Conservation (phyloP, 2,888 invertebrate species). For the Phyllotreta striolata region DNA sequence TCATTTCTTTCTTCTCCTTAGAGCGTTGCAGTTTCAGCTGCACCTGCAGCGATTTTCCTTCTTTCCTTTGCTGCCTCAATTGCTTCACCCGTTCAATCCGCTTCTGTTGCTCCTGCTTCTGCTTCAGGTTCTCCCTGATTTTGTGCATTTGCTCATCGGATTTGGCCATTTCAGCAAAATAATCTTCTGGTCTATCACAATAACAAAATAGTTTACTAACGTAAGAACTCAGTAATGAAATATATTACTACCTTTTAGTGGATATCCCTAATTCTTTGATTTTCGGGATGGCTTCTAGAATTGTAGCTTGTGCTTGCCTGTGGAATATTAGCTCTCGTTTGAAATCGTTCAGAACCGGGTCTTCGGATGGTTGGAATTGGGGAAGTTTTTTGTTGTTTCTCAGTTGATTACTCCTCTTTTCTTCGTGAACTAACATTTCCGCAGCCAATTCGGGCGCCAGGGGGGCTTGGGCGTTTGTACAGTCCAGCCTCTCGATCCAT, state of each 20-base stretch:
- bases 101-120: conserved; percentile 85
- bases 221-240: not conserved
- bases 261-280: conserved; percentile 78
- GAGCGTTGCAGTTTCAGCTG: conserved; percentile 86
- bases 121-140: conserved; percentile 81
- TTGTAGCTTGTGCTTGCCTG: conserved; percentile 87
- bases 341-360: conserved; percentile 89
- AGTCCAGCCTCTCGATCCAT: conserved; percentile 88
- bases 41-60: conserved; percentile 86
- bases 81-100: conserved; percentile 90
- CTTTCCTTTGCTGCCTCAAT: conserved; percentile 88
- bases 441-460: conserved; percentile 85
- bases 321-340: conserved; percentile 89
- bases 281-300: conserved; percentile 77
- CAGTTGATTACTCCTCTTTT: conserved; percentile 70
- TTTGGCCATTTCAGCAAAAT: conserved; percentile 99
- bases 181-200: conserved; percentile 82
- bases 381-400: conserved; percentile 76
- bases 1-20: conserved; percentile 89
- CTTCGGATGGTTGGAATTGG: conserved; percentile 70
- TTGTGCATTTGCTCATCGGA: conserved; percentile 98
- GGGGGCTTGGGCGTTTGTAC: conserved; percentile 79
- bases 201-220: not conserved
- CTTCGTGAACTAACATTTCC: conserved; percentile 78
- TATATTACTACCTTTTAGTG: conserved; percentile 65